Percentiles rank a stretch among this genome's conserved stretches.
Conservation (phyloP, 2,797 vertebrate species). For the Loris lydekkerianus region DNA sequence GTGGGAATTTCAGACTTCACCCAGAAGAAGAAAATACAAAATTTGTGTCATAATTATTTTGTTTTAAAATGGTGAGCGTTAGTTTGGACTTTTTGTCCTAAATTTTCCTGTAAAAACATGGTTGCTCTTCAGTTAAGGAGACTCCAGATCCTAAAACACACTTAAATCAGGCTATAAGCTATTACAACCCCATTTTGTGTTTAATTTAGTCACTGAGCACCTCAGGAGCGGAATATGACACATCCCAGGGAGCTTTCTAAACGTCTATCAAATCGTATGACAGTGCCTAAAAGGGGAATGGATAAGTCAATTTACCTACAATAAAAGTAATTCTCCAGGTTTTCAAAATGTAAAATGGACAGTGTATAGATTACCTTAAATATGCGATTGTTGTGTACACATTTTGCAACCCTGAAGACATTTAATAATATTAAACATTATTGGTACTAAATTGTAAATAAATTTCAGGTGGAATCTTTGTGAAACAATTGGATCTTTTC, state of each 20-base stretch:
- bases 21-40: background rate
- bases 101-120: conserved; percentile 1
- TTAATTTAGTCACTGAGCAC: conserved; percentile 50
- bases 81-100: conserved; percentile 15
- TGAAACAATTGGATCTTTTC: background rate
- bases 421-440: conserved; percentile 30
- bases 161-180: conserved; percentile 34
- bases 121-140: background rate
- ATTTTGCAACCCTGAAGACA: conserved; percentile 23
- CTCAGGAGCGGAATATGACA: background rate
- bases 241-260: conserved; percentile 20
- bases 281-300: background rate
- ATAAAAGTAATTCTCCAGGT: conserved; percentile 27
- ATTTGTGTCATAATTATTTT: conserved; percentile 65
- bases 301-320: background rate
- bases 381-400: background rate
- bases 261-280: background rate
- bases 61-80: conserved; percentile 50
- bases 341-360: conserved; percentile 31
- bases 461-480: background rate
- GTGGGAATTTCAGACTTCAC: background rate
- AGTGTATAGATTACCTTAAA: conserved; percentile 1
- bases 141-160: background rate
- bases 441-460: conserved; percentile 11
- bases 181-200: background rate